Evolutionary conservation across 2,113 vertebrate species (phyloP).

Genomic region (Myodes glareolus): DNA sequence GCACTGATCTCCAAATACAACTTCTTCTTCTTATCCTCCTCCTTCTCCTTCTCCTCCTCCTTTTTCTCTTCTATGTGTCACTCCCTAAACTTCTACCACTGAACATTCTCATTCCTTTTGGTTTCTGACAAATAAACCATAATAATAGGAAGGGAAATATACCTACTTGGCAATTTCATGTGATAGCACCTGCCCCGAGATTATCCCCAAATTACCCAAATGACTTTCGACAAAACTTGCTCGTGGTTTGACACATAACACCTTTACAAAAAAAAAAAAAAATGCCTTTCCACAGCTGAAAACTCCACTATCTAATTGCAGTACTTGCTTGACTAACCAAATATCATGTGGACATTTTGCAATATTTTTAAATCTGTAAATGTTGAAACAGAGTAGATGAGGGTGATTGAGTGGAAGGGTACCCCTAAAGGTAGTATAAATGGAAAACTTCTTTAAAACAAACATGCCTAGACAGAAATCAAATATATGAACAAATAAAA

Average conservation of each 20-base stretch:
- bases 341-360: neutral
- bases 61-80: neutral
- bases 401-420: neutral
- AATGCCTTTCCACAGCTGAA: conserved; percentile 31
- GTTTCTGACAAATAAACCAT: conserved; percentile 50
- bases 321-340: neutral
- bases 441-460: conserved; percentile 24
- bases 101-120: neutral
- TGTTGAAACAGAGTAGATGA: neutral
- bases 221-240: conserved; percentile 29
- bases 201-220: conserved; percentile 57
- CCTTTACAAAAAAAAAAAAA: conserved; percentile 47
- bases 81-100: neutral
- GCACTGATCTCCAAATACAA: neutral
- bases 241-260: neutral
- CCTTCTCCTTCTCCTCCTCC: neutral
- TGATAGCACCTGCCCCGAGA: neutral
- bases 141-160: conserved; percentile 31
- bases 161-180: conserved; percentile 41
- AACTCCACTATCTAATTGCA: conserved; percentile 36
- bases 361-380: neutral
- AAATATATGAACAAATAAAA: conserved; percentile 48
- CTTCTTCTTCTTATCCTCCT: neutral
- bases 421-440: neutral
- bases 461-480: conserved; percentile 10